phyloP scores from a whole-genome alignment of 2,888 invertebrate genomes.

The Plagiodera versicolora region DNA sequence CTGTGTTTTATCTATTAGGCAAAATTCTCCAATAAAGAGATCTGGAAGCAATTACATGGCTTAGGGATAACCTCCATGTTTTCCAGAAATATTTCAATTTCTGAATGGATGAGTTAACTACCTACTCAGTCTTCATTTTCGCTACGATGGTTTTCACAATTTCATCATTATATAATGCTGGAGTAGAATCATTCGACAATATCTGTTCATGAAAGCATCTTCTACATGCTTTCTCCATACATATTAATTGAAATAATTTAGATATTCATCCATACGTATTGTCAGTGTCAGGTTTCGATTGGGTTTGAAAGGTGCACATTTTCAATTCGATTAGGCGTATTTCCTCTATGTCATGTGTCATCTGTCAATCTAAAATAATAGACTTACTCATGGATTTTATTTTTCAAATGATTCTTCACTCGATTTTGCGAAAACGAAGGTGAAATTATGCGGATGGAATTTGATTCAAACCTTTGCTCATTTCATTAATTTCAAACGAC shows the following conservation, averaged over 20 bases:
- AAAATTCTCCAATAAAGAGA: too few species aligned
- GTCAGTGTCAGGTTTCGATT: background rate
- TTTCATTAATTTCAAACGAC: too few species aligned
- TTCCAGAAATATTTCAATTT: too few species aligned
- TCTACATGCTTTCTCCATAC: background rate
- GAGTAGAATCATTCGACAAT: background rate
- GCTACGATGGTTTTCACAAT: background rate
- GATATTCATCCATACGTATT: background rate
- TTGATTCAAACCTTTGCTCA: too few species aligned
- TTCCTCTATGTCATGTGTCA: background rate
- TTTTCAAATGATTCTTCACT: too few species aligned
- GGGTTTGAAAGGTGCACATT: constrained; percentile 1
- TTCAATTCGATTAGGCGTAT: constrained; percentile 1
- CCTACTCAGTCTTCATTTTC: background rate
- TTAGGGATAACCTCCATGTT: too few species aligned
- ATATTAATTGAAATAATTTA: background rate
- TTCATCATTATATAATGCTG: background rate
- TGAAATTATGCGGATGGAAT: too few species aligned
- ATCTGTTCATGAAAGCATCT: background rate
- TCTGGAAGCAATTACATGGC: too few species aligned
- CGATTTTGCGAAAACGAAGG: too few species aligned
- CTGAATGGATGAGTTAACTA: too few species aligned
- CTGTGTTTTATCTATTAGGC: too few species aligned
- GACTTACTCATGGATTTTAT: background rate
- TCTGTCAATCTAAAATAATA: background rate